Evolutionary conservation across 2,888 invertebrate genomes (phyloP).

Genomic region (Psococerastis gibbosa): DNA sequence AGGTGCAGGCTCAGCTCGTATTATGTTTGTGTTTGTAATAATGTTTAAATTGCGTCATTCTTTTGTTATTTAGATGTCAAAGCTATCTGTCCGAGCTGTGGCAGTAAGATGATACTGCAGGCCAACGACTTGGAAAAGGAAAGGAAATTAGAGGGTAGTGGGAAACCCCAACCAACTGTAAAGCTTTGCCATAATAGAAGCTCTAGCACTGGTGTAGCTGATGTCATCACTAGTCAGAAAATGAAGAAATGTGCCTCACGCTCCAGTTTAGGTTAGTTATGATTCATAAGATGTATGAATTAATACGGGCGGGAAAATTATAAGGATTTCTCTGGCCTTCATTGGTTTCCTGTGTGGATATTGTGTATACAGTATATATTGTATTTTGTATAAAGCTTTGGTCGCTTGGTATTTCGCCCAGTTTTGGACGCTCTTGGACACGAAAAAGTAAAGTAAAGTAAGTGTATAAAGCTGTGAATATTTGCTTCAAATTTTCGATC

Average conservation of each 20-base stretch:
- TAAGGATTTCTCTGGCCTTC: no score
- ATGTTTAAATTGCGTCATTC: no score
- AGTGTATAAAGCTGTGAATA: no score
- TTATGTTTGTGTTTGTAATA: no score
- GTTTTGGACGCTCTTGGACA: no score
- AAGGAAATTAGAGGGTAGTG: conserved; percentile 16
- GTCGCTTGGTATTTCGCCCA: background rate
- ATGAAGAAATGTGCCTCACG: conserved; percentile 21
- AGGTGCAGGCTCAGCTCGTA: no score
- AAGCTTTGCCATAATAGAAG: conserved; percentile 13
- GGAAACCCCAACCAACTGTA: conserved; percentile 13
- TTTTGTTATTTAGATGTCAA: conserved; percentile 16
- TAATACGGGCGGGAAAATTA: no score
- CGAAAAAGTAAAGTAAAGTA: no score
- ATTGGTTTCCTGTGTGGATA: conserved; percentile 1
- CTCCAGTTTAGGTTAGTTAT: conserved; percentile 27
- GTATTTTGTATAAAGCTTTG: background rate
- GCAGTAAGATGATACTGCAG: conserved; percentile 36
- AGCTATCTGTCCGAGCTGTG: conserved; percentile 35
- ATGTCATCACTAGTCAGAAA: conserved; percentile 14
- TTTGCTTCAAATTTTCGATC: no score
- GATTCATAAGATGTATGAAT: no score
- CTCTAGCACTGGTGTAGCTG: conserved; percentile 14
- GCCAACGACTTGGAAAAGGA: conserved; percentile 23
- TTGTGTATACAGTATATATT: background rate